phyloP scores from a whole-genome alignment of 2,113 vertebrate genomes.

The Picathartes gymnocephalus region DNA sequence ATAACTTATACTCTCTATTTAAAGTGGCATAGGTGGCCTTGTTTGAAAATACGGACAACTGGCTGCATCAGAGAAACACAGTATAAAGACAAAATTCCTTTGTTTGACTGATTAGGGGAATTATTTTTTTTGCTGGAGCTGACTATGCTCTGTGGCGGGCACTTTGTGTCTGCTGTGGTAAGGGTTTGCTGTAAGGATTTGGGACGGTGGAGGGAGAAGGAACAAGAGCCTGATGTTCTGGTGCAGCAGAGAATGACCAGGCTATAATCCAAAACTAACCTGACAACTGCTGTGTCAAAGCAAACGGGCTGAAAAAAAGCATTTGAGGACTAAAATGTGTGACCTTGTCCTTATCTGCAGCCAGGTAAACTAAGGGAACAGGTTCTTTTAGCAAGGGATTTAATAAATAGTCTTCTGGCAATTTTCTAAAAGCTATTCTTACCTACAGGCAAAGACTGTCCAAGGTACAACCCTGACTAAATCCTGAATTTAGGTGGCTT shows the following conservation, averaged over 20 bases:
- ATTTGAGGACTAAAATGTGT: neutral
- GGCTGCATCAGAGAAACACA: neutral
- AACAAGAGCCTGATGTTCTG: neutral
- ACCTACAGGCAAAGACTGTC: neutral
- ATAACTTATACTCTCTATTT: neutral
- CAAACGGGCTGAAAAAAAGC: neutral
- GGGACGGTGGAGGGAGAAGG: neutral
- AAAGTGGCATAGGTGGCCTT: neutral
- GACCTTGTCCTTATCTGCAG: neutral
- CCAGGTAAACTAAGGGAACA: neutral
- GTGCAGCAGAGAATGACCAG: neutral
- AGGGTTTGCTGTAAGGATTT: slow-evolving; percentile 9
- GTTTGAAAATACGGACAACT: neutral
- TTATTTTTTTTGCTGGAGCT: neutral
- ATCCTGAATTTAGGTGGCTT: neutral
- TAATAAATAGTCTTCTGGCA: neutral
- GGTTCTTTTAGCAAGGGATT: neutral
- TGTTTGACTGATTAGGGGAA: neutral
- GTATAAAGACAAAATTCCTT: neutral
- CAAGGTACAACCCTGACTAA: neutral
- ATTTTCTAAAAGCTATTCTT: neutral
- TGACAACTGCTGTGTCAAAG: neutral
- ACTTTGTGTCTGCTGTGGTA: neutral
- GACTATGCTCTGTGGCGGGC: neutral
- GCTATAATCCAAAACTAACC: neutral